phyloP scores from a whole-genome alignment of 2,113 vertebrate species.

The Crotalus viridis region DNA sequence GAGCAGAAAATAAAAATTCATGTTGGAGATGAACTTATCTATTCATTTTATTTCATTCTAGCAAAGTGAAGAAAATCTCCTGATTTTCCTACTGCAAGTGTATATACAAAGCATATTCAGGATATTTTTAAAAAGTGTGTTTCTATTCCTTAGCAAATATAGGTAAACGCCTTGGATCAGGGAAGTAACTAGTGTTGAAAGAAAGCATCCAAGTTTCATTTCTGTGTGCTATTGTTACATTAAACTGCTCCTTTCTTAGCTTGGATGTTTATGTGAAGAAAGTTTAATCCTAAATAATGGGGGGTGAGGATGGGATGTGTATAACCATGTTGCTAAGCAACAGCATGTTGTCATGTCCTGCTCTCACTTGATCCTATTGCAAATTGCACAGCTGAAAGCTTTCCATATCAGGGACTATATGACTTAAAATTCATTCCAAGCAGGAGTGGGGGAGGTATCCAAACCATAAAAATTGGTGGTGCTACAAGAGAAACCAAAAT shows the following conservation, averaged over 20 bases:
- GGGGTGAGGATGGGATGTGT: not conserved
- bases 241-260: not conserved
- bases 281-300: not conserved
- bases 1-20: not conserved
- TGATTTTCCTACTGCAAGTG: not conserved
- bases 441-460: not conserved
- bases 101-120: not conserved
- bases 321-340: not conserved
- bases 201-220: not conserved
- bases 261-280: not conserved
- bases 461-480: not conserved
- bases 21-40: not conserved
- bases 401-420: not conserved
- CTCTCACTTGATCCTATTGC: not conserved
- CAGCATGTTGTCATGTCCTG: not conserved
- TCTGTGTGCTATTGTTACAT: not conserved
- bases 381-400: constrained; percentile 21
- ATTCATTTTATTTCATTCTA: not conserved
- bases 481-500: not conserved
- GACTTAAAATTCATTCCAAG: not conserved
- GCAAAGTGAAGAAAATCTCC: not conserved
- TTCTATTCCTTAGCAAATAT: not conserved
- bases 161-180: not conserved
- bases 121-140: not conserved
- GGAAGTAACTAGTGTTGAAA: not conserved